These are phyloP conservation scores for Spisula subtruncata DNA, from an alignment of 2,888 invertebrate genomes.

Conservation along the genomic window DNA sequence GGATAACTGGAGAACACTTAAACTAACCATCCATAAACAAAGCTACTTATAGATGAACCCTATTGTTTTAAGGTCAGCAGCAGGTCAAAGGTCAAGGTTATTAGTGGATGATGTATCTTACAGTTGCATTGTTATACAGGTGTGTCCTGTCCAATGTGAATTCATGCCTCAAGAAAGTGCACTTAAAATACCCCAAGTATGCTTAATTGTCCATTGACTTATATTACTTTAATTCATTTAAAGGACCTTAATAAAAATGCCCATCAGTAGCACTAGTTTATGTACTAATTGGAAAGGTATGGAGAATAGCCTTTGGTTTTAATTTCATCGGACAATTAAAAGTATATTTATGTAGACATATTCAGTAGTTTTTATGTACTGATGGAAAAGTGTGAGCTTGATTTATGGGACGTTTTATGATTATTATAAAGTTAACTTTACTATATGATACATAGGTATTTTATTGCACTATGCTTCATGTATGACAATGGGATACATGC, in stretches of 20 bases:
- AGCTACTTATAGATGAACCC: too few species aligned
- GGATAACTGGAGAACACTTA: too few species aligned
- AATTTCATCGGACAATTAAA: not conserved
- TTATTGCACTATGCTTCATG: not conserved
- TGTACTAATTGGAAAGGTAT: not conserved
- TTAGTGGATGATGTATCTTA: too few species aligned
- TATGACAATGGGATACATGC: not conserved
- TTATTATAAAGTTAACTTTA: not conserved
- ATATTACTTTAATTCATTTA: too few species aligned
- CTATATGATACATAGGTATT: not conserved
- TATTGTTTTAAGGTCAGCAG: too few species aligned
- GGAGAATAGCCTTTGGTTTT: not conserved
- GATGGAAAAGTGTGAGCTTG: not conserved
- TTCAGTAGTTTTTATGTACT: not conserved
- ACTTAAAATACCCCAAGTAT: too few species aligned
- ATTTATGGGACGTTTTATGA: conserved; percentile 1
- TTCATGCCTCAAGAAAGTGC: too few species aligned
- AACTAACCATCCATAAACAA: too few species aligned
- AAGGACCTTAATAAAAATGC: not conserved
- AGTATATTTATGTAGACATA: not conserved
- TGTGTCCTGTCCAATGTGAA: too few species aligned
- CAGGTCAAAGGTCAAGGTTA: too few species aligned
- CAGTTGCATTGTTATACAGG: too few species aligned
- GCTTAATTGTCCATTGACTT: too few species aligned
- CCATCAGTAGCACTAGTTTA: not conserved